phyloP scores from a whole-genome alignment of 2,888 invertebrate genomes.

The Euzophera pinguis region DNA sequence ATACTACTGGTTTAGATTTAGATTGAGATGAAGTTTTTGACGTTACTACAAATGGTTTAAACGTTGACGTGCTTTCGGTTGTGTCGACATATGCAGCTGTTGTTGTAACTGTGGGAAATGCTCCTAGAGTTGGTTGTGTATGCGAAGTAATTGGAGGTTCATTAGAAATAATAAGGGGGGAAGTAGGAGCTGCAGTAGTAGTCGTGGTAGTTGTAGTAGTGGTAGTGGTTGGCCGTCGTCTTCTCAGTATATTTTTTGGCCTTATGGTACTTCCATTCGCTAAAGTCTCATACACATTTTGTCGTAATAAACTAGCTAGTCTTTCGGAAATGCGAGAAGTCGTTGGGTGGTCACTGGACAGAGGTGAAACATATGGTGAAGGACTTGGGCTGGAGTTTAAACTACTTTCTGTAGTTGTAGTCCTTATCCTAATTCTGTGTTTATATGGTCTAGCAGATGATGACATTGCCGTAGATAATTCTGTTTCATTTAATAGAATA shows the following conservation, averaged over 20 bases:
- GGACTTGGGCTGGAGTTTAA: slow-evolving; percentile 35
- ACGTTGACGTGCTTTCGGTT: slow-evolving; percentile 36
- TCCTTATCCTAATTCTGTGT: slow-evolving; percentile 64
- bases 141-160: slow-evolving; percentile 26
- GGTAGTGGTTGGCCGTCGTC: slow-evolving; percentile 71
- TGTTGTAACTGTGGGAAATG: slow-evolving; percentile 9
- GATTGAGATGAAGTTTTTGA: slow-evolving; percentile 70
- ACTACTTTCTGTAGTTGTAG: slow-evolving; percentile 60
- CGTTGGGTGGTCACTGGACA: slow-evolving; percentile 45
- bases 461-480: slow-evolving; percentile 29
- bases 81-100: slow-evolving; percentile 22
- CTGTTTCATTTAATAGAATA: slow-evolving; percentile 43
- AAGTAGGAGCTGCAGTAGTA: slow-evolving; percentile 24
- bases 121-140: slow-evolving; percentile 22
- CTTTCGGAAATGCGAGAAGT: slow-evolving; percentile 51
- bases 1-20: slow-evolving; percentile 43
- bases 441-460: slow-evolving; percentile 40
- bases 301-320: slow-evolving; percentile 47
- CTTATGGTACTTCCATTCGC: slow-evolving; percentile 43
- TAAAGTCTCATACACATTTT: slow-evolving; percentile 43
- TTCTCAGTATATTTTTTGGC: slow-evolving; percentile 50
- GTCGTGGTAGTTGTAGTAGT: slow-evolving; percentile 44
- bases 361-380: slow-evolving; percentile 49
- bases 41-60: slow-evolving; percentile 57
- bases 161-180: slow-evolving; percentile 27